Conservation (phyloP, 2,888 invertebrate species). For the Gymnoscelis rufifasciata region DNA sequence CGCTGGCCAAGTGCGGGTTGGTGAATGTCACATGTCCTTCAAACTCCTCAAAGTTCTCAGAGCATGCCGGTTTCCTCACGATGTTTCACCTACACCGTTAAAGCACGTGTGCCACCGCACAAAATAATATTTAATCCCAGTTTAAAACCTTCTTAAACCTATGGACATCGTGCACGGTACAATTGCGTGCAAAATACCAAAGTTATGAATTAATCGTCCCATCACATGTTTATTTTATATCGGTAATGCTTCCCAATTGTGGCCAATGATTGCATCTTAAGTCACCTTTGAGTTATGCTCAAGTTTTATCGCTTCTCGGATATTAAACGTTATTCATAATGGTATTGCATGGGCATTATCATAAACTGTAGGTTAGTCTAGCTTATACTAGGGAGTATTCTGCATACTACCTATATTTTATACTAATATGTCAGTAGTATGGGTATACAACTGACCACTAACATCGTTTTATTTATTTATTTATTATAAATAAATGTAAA, state of each 20-base stretch:
- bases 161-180: slow-evolving; percentile 37
- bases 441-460: too few relatives aligned
- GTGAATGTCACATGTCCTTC: too few relatives aligned
- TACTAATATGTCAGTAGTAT: too few relatives aligned
- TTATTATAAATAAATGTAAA: too few relatives aligned
- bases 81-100: too few relatives aligned
- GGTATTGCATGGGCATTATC: not conserved
- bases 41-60: too few relatives aligned
- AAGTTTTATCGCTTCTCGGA: not conserved
- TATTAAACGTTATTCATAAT: not conserved
- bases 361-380: not conserved
- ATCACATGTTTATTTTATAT: slow-evolving; percentile 26
- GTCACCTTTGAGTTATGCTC: not conserved
- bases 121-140: slow-evolving; percentile 21
- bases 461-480: too few relatives aligned
- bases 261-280: slow-evolving; percentile 16
- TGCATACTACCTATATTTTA: too few relatives aligned
- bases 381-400: too few relatives aligned
- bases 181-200: slow-evolving; percentile 62
- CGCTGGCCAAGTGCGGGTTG: too few relatives aligned
- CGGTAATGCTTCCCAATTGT: slow-evolving; percentile 25
- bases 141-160: slow-evolving; percentile 35
- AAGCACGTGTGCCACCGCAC: too few relatives aligned
- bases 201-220: slow-evolving; percentile 70
- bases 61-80: too few relatives aligned